phyloP scores from a whole-genome alignment of 2,888 invertebrate species.

The Cryptosula pallasiana region DNA sequence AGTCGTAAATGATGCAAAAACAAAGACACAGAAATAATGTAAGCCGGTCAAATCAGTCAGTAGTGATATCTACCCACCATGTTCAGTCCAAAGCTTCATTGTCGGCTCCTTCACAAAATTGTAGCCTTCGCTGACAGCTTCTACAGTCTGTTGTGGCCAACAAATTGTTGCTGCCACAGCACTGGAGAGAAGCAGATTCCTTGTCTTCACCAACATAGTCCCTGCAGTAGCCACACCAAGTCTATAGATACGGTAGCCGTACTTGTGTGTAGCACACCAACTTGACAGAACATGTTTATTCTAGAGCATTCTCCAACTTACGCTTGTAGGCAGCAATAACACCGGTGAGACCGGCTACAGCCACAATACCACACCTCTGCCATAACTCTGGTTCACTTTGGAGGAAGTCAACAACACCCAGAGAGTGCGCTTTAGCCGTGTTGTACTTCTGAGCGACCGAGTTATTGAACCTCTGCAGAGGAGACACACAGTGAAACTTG shows the following conservation, averaged over 20 bases:
- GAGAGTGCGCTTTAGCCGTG: conserved; percentile 18
- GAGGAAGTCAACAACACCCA: neutral
- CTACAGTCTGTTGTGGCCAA: conserved; percentile 19
- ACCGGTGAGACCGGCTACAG: neutral
- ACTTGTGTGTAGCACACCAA: no score
- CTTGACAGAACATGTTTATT: no score
- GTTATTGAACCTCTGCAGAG: conserved; percentile 5
- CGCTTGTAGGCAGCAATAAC: neutral
- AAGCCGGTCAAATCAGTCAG: no score
- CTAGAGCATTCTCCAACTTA: no score
- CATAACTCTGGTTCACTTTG: neutral
- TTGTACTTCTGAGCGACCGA: neutral
- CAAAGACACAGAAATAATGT: no score
- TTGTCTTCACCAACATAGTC: neutral
- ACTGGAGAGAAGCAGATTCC: neutral
- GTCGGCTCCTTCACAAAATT: conserved; percentile 1
- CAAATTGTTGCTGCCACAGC: neutral
- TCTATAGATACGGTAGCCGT: no score
- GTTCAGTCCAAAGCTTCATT: neutral
- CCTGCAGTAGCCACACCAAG: neutral
- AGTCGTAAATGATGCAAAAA: no score
- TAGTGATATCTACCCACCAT: neutral
- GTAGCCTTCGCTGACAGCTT: neutral
- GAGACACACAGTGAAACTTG: no score
- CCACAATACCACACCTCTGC: conserved; percentile 18